Percentiles rank a stretch among this genome's conserved stretches.
Evolutionary conservation across 2,888 invertebrate species (phyloP).

Genomic region (Malacosoma neustria): DNA sequence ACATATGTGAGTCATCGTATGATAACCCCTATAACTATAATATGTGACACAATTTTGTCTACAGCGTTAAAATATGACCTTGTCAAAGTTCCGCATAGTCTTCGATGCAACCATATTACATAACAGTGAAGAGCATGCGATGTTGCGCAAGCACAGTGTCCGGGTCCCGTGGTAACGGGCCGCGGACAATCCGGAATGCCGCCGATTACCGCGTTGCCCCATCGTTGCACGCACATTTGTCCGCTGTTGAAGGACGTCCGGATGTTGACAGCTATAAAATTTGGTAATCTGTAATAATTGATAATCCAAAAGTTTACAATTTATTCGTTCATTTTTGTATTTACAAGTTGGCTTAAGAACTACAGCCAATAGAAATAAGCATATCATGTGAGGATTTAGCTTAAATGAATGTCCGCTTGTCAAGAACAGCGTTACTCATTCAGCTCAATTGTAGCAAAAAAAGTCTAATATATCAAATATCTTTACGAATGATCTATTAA

Average conservation of each 20-base stretch:
- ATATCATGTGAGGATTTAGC: too few relatives aligned
- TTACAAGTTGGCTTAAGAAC: too few relatives aligned
- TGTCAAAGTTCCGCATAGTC: constrained; percentile 22
- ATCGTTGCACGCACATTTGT: constrained; percentile 20
- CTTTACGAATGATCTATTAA: too few relatives aligned
- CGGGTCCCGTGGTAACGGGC: constrained; percentile 60
- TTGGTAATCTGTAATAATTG: too few relatives aligned
- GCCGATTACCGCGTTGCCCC: constrained; percentile 58
- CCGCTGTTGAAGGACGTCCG: constrained; percentile 14
- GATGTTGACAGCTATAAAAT: constrained; percentile 5
- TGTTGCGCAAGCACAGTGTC: constrained; percentile 57
- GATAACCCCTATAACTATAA: constrained; percentile 37
- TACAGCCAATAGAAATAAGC: too few relatives aligned
- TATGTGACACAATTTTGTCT: constrained; percentile 21
- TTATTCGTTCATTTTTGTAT: too few relatives aligned
- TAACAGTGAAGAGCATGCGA: constrained; percentile 53
- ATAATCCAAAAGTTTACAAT: too few relatives aligned
- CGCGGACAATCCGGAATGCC: constrained; percentile 63
- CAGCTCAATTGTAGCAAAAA: too few relatives aligned
- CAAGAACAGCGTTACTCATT: too few relatives aligned
- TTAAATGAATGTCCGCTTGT: too few relatives aligned
- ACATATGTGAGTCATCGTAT: constrained; percentile 43
- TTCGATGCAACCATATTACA: constrained; percentile 47
- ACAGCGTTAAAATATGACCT: constrained; percentile 19
- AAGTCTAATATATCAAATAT: too few relatives aligned